These are phyloP conservation scores for Coleophora flavipennella DNA, from an alignment of 2,888 invertebrate genomes.

Conservation along the genomic window DNA sequence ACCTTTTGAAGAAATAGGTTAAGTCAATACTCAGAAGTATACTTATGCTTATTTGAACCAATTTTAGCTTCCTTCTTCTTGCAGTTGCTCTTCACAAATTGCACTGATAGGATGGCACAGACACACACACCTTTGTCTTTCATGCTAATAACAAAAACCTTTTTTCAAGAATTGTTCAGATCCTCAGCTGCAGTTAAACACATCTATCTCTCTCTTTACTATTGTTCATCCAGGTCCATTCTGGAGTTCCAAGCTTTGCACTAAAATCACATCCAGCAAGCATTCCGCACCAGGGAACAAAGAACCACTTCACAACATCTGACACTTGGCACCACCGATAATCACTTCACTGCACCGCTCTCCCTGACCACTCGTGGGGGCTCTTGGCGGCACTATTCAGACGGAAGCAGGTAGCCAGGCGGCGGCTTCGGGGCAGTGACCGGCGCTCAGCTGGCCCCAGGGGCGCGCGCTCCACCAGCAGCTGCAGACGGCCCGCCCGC, in stretches of 20 bases:
- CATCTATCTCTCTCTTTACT: too few relatives aligned
- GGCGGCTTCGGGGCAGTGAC: slow-evolving; percentile 16
- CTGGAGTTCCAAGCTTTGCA: not conserved
- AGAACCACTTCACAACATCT: slow-evolving; percentile 20
- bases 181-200: too few relatives aligned
- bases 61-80: not conserved
- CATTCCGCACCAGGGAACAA: slow-evolving; percentile 26
- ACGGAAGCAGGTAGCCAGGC: not conserved
- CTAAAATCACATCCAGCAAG: not conserved
- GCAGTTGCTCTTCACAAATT: not conserved
- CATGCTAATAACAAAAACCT: too few relatives aligned
- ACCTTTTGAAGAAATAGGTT: too few relatives aligned
- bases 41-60: not conserved
- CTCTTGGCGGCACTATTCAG: not conserved
- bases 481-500: slow-evolving; percentile 44
- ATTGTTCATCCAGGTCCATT: too few relatives aligned
- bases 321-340: not conserved
- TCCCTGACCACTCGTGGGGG: not conserved
- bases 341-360: not conserved
- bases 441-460: slow-evolving; percentile 18
- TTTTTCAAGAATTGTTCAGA: too few relatives aligned
- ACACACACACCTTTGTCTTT: not conserved
- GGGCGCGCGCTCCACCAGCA: slow-evolving; percentile 15
- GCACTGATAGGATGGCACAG: not conserved
- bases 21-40: not conserved